Evolutionary conservation across 2,113 vertebrate genomes (phyloP).

Genomic region (Choloepus hoffmanni): DNA sequence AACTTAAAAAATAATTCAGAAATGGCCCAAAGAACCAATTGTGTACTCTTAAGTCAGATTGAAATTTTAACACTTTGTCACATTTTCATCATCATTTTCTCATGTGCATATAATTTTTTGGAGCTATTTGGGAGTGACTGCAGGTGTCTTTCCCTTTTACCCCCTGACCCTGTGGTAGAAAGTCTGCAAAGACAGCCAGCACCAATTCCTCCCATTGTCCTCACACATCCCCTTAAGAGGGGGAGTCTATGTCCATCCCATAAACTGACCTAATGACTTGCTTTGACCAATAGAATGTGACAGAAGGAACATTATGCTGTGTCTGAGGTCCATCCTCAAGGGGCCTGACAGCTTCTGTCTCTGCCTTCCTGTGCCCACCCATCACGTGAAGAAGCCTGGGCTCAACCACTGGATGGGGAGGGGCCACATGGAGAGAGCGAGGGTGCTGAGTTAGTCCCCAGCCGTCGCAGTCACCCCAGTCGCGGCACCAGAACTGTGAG

Average conservation of each 20-base stretch:
- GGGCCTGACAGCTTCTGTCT: not conserved
- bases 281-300: not conserved
- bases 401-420: not conserved
- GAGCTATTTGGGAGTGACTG: not conserved
- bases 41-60: not conserved
- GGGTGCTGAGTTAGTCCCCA: not conserved
- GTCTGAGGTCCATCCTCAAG: not conserved
- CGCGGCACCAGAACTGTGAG: not conserved
- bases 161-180: not conserved
- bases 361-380: not conserved
- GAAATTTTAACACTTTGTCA: not conserved
- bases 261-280: not conserved
- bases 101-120: not conserved
- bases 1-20: not conserved
- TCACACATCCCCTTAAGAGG: too few species aligned
- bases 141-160: not conserved
- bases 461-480: not conserved
- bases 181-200: not conserved
- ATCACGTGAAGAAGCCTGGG: not conserved
- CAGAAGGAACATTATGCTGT: not conserved
- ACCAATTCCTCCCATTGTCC: not conserved
- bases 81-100: not conserved
- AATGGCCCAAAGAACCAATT: not conserved
- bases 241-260: not conserved
- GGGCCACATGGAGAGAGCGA: not conserved